Percentiles rank a stretch among this genome's conserved stretches.
These are phyloP conservation scores for Danio kyathit DNA, from an alignment of 2,797 vertebrate genomes.

Conservation along the genomic window DNA sequence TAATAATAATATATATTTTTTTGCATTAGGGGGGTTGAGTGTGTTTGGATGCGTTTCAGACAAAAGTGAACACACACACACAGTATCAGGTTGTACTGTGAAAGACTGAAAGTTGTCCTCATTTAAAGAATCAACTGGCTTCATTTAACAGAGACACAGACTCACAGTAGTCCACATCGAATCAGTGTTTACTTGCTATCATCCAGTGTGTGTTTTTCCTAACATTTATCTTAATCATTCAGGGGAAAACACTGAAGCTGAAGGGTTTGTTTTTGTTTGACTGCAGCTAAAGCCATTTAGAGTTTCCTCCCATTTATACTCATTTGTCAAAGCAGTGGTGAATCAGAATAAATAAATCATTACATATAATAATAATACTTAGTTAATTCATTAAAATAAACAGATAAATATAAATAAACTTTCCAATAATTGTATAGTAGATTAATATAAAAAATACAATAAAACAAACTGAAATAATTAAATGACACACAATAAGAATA, in stretches of 20 bases:
- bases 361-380: too few relatives aligned
- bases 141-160: conserved; percentile 48
- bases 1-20: too few relatives aligned
- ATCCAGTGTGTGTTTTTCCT: background rate
- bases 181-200: background rate
- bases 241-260: background rate
- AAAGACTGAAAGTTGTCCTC: conserved; percentile 48
- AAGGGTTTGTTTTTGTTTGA: background rate
- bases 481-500: too few relatives aligned
- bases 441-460: too few relatives aligned
- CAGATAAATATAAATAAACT: too few relatives aligned
- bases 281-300: background rate
- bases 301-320: background rate
- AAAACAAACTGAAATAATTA: too few relatives aligned
- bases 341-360: background rate
- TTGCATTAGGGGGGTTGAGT: too few relatives aligned
- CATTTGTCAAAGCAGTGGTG: background rate
- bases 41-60: background rate
- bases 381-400: too few relatives aligned
- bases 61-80: too few relatives aligned
- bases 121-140: conserved; percentile 51
- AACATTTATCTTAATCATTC: background rate
- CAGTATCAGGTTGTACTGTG: conserved; percentile 52
- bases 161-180: conserved; percentile 10
- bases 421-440: too few relatives aligned